phyloP scores from a whole-genome alignment of 2,113 vertebrate species.

The Sapajus apella region DNA sequence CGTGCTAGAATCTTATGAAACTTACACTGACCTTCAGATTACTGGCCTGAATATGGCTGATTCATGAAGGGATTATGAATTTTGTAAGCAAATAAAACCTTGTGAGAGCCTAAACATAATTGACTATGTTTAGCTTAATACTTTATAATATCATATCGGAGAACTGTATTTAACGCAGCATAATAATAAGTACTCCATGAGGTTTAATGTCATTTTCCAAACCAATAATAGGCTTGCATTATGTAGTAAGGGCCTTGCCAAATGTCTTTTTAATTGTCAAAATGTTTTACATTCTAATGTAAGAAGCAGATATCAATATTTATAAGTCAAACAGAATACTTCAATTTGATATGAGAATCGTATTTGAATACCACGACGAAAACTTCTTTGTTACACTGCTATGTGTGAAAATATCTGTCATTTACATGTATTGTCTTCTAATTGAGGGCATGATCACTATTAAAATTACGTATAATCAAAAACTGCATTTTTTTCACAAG shows the following conservation, averaged over 20 bases:
- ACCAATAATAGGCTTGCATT: not conserved
- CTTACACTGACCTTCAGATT: not conserved
- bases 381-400: not conserved
- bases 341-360: not conserved
- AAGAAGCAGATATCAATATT: not conserved
- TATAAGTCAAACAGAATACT: not conserved
- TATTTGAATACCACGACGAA: not conserved
- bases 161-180: not conserved
- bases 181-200: not conserved
- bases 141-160: not conserved
- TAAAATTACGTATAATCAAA: slow-evolving; percentile 20
- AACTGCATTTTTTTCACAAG: not conserved
- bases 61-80: not conserved
- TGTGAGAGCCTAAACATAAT: not conserved
- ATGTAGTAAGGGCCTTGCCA: not conserved
- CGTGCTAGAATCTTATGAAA: not conserved
- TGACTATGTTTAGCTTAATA: not conserved
- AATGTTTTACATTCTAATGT: not conserved
- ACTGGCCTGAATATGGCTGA: not conserved
- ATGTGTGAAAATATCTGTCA: not conserved
- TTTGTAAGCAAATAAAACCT: not conserved
- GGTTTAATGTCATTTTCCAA: not conserved
- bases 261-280: not conserved
- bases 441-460: not conserved
- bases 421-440: not conserved